phyloP scores from a whole-genome alignment of 1,140 invertebrate genomes.

The Zaprionus davidi region DNA sequence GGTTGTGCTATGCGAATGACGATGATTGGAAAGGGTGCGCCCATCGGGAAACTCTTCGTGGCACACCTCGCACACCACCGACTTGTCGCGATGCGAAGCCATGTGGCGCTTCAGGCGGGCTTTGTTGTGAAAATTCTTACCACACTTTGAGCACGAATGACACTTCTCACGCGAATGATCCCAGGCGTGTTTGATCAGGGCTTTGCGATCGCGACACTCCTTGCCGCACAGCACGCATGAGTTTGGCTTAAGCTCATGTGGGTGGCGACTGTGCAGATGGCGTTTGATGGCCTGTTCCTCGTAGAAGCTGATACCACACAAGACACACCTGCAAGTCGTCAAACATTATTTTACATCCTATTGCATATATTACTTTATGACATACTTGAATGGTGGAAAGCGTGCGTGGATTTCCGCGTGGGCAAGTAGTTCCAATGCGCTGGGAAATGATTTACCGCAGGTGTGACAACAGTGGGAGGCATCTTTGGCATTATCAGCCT shows the following conservation, averaged over 20 bases:
- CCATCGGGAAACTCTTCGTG: constrained; percentile 90
- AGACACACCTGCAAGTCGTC: constrained; percentile 70
- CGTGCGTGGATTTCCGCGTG: constrained; percentile 91
- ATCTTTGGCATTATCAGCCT: constrained; percentile 72
- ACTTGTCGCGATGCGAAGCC: constrained; percentile 89
- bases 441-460: constrained; percentile 90
- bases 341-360: background rate
- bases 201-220: constrained; percentile 88
- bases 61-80: constrained; percentile 89
- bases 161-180: constrained; percentile 87
- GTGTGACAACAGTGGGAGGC: constrained; percentile 87
- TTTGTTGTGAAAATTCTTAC: constrained; percentile 89
- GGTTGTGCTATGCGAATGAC: constrained; percentile 87
- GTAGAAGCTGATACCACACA: constrained; percentile 80
- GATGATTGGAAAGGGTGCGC: constrained; percentile 88
- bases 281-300: constrained; percentile 80
- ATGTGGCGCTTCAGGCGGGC: constrained; percentile 87
- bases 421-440: constrained; percentile 89
- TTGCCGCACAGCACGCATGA: constrained; percentile 88
- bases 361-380: background rate
- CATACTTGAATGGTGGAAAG: constrained; percentile 85
- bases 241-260: constrained; percentile 75
- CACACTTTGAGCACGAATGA: constrained; percentile 87
- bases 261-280: constrained; percentile 71
- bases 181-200: constrained; percentile 89